Base-by-base conservation (phyloP, 2,888 invertebrate species). In the Scaptomyza flava region DNA sequence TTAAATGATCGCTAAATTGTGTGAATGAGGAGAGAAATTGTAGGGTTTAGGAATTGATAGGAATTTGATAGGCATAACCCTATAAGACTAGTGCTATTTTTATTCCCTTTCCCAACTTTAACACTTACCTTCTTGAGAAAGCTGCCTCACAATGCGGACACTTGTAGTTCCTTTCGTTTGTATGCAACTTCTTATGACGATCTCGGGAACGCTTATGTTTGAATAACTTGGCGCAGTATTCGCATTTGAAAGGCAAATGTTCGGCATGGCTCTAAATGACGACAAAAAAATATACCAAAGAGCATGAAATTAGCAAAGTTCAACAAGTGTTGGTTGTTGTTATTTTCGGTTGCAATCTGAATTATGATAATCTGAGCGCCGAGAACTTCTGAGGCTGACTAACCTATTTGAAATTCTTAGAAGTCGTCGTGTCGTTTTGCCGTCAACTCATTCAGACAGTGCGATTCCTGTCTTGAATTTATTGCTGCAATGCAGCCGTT, bases 161-260 rank as follows among this genome's bases (percentile, higher is more conserved):
- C 90, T 96, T 95, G 93, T 97, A 98, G 92, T 97, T 96, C 91
- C 96, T 94, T 92, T 97, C 97, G 9, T 97, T 97, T 0, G 97
- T 97, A 93, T 98, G 98, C 67, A 98, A 94, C 91, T 98, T 98
- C 85, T 97, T 96, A 93, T 98, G 98, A 23, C 98, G 95, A 92
- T 98, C 98, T 59, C 98, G 94, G 73, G 97, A 98, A 34, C 98
- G 94, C 92, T 98, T 98, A 93, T 98, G 98, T 92, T 98, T 98
- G 94, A 98, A 98, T 77, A 97, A 93, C 72, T 98, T 95, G 66
- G 96, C 95, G 93, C 98, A 98, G 93, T 96, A 97, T 83, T 96
- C 96, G 92, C 98, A 98, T 77, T 96, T 96, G 92, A 97, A 98
- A 69, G 98, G 98, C 94, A 98, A 95, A 92, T 97, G 96, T 90